Base-by-base conservation (phyloP, 2,113 vertebrate species). In the Rhea pennata region DNA sequence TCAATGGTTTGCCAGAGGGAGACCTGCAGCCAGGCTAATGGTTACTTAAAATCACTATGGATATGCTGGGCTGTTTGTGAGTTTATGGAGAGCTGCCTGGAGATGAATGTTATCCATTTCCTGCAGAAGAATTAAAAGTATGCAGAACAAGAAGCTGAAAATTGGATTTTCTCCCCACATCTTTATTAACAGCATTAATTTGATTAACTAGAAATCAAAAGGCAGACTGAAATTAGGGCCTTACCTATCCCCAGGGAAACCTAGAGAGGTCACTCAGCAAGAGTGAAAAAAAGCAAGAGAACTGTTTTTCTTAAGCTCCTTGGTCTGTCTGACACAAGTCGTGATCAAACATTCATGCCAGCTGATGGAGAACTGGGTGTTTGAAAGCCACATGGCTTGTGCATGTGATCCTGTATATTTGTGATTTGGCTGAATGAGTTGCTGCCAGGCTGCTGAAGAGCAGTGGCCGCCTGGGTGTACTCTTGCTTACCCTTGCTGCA, bases 61-160 rank as follows among this genome's bases (percentile, higher is more conserved):
- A 21, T 74, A 15, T 50, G 48, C 46, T 23, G 44, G 44, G 48
- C 46, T 48, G 33, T 48, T 33, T n/a, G 15, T n/a, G 36, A 74
- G 66, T 24, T 44, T 69, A 5, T 24, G 29, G 5, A 27, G 78
- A 17, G 36, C 65, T 80, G 39, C 44, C 70, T 74, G 90, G 36
- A 91, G 71, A 62, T 40, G 42, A 51, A 36, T 82, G 58, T 21
- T 73, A 66, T 31, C 8, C 4, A 53, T 79, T 33, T 62, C 61
- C 48, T 91, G 44, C 9, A 48, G 69, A 50, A 95, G 64, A 77
- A 77, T 88, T 90, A 74, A 26, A 89, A 91, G 67, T 61, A 50
- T 66, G 58, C 79, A 69, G 27, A 93, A 75, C 54, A 88, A 77
- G 58, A 73, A 94, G 59, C 40, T 62, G 40, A 85, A 94, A 94